phyloP scores from a whole-genome alignment of 1,140 invertebrate species.

The Hirudo medicinalis region DNA sequence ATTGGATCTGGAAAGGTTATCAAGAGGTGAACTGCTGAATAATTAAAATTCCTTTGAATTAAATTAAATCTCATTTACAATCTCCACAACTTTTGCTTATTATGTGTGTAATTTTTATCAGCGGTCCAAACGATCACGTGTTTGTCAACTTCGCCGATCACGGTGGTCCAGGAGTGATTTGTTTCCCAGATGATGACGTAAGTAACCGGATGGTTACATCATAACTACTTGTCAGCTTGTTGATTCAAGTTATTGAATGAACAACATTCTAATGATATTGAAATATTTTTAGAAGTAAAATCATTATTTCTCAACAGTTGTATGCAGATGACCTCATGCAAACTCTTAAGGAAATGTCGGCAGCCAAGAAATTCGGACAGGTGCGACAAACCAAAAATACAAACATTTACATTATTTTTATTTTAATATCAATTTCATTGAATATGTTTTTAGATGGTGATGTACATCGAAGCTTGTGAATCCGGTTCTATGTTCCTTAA shows the following conservation, averaged over 20 bases:
- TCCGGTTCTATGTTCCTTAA: constrained; percentile 55
- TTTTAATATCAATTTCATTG: background rate
- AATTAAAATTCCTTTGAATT: too few relatives aligned
- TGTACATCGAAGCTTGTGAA: constrained; percentile 57
- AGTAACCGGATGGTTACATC: too few relatives aligned
- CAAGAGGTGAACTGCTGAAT: constrained; percentile 14
- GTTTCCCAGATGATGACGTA: constrained; percentile 41
- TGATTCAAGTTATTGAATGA: background rate
- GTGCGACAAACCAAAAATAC: constrained; percentile 25
- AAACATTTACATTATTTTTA: background rate
- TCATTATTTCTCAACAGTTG: constrained; percentile 33
- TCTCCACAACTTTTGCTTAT: too few relatives aligned
- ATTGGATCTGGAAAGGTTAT: constrained; percentile 20
- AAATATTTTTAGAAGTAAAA: background rate
- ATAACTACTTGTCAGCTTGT: background rate
- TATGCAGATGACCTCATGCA: constrained; percentile 40
- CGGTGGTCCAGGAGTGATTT: constrained; percentile 49
- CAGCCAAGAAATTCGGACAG: constrained; percentile 41
- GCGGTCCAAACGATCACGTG: constrained; percentile 49
- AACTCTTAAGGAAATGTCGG: constrained; percentile 44
- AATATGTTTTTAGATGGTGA: constrained; percentile 44
- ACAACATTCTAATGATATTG: background rate
- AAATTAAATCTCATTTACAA: too few relatives aligned
- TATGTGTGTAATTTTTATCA: constrained; percentile 26
- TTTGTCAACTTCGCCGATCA: constrained; percentile 58